Percentiles rank a stretch among this genome's conserved stretches.
Evolutionary conservation across 1,140 invertebrate species (phyloP).

Genomic region (Acarapis woodi): DNA sequence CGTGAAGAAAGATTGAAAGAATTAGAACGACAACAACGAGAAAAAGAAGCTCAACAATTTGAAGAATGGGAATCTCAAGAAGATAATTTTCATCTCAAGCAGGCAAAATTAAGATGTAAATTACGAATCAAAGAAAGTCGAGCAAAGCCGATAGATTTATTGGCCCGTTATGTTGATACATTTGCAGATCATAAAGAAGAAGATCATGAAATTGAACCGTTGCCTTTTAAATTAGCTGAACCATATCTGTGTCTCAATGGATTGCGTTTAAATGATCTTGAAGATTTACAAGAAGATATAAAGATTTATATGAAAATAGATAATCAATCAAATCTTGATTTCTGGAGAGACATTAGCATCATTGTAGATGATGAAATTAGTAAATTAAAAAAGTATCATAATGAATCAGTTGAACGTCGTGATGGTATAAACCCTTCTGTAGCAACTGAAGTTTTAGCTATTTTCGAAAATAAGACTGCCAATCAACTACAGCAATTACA

Average conservation of each 20-base stretch:
- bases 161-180: constrained; percentile 76
- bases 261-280: constrained; percentile 63
- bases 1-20: constrained; percentile 65
- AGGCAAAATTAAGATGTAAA: constrained; percentile 15
- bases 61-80: constrained; percentile 68
- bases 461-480: constrained; percentile 81
- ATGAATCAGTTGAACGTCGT: constrained; percentile 25
- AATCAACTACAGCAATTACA: constrained; percentile 52
- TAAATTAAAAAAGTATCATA: constrained; percentile 38
- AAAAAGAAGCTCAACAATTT: constrained; percentile 79
- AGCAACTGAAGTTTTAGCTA: constrained; percentile 49
- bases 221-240: constrained; percentile 79
- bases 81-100: constrained; percentile 19
- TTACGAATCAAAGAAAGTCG: constrained; percentile 75
- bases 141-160: constrained; percentile 88
- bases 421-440: constrained; percentile 85
- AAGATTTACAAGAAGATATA: constrained; percentile 89
- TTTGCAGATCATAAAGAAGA: neutral
- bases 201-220: constrained; percentile 14
- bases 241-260: constrained; percentile 87
- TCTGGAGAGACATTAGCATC: constrained; percentile 88
- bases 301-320: constrained; percentile 31
- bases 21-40: constrained; percentile 45
- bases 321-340: constrained; percentile 51
- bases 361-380: constrained; percentile 82